Conservation (phyloP, 2,113 vertebrate genomes). For the Falco punctatus region DNA sequence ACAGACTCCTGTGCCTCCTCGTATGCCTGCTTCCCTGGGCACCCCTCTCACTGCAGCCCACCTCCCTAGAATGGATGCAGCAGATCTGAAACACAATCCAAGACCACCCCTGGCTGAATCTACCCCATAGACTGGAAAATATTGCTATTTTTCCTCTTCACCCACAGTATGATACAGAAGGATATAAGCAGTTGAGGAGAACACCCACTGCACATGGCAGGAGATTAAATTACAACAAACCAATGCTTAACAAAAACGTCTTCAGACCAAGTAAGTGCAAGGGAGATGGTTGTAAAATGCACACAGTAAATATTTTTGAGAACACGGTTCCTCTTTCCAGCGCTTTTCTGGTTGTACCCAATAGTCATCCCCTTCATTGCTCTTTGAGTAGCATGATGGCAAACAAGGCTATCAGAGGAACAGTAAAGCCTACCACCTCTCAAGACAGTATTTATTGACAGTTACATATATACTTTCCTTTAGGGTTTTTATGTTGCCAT, state of each 20-base stretch:
- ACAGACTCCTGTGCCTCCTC: background rate
- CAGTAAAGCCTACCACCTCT: background rate
- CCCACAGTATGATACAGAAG: background rate
- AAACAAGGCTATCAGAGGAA: background rate
- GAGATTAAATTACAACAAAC: background rate
- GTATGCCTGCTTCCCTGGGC: background rate
- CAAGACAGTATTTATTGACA: background rate
- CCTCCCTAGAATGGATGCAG: background rate
- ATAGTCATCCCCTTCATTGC: background rate
- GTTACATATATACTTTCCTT: background rate
- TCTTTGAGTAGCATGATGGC: background rate
- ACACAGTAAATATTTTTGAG: background rate
- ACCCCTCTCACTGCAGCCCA: background rate
- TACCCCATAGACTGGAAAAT: background rate
- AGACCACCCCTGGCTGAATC: background rate
- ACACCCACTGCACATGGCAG: background rate
- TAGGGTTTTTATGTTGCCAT: background rate
- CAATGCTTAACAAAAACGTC: background rate
- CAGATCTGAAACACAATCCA: background rate
- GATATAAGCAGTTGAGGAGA: background rate
- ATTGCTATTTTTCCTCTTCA: background rate
- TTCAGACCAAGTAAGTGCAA: background rate
- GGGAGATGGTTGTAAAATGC: background rate
- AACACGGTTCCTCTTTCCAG: background rate
- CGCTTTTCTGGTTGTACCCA: background rate